Percentiles rank a stretch among this genome's conserved stretches.
These are phyloP conservation scores for Crotalus horridus DNA, from an alignment of 2,113 vertebrate species.

Conservation along the genomic window DNA sequence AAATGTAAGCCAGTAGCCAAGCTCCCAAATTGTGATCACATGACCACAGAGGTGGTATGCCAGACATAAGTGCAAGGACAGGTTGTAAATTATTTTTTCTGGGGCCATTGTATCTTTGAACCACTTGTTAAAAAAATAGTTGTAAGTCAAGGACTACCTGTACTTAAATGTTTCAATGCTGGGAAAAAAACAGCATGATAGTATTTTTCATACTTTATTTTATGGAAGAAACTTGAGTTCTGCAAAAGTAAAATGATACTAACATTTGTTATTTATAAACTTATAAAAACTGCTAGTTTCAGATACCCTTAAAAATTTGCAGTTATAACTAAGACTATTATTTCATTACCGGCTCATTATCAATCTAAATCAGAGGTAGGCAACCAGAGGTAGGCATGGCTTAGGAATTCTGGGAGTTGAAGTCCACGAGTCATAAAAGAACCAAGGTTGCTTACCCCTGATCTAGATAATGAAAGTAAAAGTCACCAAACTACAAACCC, in stretches of 20 bases:
- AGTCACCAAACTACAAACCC: neutral
- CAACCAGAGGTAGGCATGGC: too few species aligned
- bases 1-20: neutral
- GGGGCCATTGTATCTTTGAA: neutral
- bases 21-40: neutral
- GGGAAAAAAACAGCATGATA: conserved; percentile 9
- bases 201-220: conserved; percentile 25
- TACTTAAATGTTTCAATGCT: neutral
- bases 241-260: conserved; percentile 18
- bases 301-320: neutral
- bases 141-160: neutral
- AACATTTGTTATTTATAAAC: neutral
- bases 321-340: neutral
- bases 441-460: too few species aligned
- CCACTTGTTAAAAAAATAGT: neutral
- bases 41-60: neutral
- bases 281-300: neutral
- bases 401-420: too few species aligned
- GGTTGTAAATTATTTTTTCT: neutral
- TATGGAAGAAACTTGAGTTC: conserved; percentile 9
- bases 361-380: neutral
- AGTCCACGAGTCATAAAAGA: too few species aligned
- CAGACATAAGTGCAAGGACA: neutral
- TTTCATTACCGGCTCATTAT: neutral
- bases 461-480: neutral